Conservation (phyloP, 1,140 invertebrate species). For the Solenopsis invicta region DNA sequence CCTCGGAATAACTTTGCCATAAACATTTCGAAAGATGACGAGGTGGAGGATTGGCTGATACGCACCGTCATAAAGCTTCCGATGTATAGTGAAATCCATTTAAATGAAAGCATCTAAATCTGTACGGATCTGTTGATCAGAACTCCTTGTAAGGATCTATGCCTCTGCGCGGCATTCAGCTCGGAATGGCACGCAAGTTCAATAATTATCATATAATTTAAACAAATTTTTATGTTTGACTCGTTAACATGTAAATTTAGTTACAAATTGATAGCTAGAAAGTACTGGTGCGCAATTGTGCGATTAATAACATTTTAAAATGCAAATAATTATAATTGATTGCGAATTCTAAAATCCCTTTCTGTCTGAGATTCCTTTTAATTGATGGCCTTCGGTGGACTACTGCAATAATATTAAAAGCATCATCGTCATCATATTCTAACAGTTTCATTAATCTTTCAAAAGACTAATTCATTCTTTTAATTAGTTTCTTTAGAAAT, state of each 20-base stretch:
- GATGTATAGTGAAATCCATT: constrained; percentile 4
- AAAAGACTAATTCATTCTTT: background rate
- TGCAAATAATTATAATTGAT: no score
- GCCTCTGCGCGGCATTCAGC: background rate
- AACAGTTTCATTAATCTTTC: background rate
- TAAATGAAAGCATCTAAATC: constrained; percentile 40
- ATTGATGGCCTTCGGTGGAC: no score
- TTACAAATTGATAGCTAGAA: no score
- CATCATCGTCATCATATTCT: background rate
- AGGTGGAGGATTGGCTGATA: constrained; percentile 28
- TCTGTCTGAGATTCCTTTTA: no score
- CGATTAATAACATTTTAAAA: no score
- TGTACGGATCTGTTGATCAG: background rate
- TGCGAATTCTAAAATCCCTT: no score
- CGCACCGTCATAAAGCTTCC: background rate
- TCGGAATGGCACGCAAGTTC: background rate
- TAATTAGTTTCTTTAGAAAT: background rate
- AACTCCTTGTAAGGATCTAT: background rate
- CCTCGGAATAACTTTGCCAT: constrained; percentile 79
- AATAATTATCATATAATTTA: background rate
- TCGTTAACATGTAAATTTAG: no score
- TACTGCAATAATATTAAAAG: constrained; percentile 20
- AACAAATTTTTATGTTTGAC: no score
- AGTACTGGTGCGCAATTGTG: no score
- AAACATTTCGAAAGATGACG: constrained; percentile 76